phyloP scores from a whole-genome alignment of 1,140 invertebrate species.

The Aphaenogaster ashmeadi region DNA sequence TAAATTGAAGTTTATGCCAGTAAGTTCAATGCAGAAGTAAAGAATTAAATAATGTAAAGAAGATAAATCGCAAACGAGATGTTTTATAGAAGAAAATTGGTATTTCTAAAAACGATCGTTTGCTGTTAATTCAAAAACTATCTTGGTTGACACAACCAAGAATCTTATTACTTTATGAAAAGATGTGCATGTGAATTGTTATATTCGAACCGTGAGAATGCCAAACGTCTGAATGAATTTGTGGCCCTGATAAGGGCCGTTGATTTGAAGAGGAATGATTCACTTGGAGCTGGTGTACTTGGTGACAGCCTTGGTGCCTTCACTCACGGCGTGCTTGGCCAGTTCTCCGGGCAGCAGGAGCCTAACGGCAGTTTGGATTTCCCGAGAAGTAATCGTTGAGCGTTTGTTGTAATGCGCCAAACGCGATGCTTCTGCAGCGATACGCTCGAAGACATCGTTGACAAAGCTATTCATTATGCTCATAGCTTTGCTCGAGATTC shows the following conservation, averaged over 20 bases:
- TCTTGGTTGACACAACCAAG: no score
- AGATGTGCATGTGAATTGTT: no score
- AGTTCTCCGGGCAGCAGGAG: constrained; percentile 85
- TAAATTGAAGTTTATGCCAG: no score
- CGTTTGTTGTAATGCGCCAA: constrained; percentile 89
- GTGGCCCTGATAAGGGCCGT: constrained; percentile 80
- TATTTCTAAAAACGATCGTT: no score
- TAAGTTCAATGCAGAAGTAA: no score
- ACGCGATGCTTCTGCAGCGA: constrained; percentile 88
- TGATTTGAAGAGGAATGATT: constrained; percentile 57
- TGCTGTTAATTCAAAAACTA: no score
- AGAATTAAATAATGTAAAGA: no score
- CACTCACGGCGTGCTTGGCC: constrained; percentile 78
- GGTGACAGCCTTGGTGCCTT: constrained; percentile 73
- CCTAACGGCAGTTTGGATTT: constrained; percentile 85
- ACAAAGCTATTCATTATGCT: constrained; percentile 90
- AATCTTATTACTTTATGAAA: no score
- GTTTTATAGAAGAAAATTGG: no score
- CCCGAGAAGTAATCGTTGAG: constrained; percentile 85
- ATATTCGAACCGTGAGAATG: background rate
- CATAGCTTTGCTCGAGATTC: constrained; percentile 89
- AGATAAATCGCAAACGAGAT: no score
- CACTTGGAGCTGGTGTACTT: constrained; percentile 83
- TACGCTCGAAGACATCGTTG: constrained; percentile 88
- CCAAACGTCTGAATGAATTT: constrained; percentile 39